Conservation (phyloP, 2,113 vertebrate genomes). For the Nematolebias whitei region DNA sequence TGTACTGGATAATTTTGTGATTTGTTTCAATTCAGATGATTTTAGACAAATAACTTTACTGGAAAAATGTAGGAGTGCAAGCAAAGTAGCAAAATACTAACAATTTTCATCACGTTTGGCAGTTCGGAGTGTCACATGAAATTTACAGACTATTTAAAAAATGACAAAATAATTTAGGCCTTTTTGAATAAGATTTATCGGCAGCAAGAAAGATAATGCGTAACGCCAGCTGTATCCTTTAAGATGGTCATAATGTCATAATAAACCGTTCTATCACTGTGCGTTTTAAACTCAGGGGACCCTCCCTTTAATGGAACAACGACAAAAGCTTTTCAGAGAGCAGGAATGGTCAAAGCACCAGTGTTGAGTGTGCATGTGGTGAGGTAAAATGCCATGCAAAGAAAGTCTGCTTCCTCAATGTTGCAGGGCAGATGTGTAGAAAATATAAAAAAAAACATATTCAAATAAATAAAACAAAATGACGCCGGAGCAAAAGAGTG, state of each 20-base stretch:
- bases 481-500: conserved; percentile 38
- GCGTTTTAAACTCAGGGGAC: conserved; percentile 32
- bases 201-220: neutral
- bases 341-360: conserved; percentile 8
- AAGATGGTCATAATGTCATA: neutral
- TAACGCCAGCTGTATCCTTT: neutral
- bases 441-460: conserved; percentile 31
- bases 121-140: neutral
- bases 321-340: conserved; percentile 28
- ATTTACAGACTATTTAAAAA: neutral
- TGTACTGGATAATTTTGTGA: neutral
- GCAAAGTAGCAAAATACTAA: neutral
- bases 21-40: neutral
- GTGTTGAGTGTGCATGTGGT: conserved; percentile 46
- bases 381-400: conserved; percentile 71
- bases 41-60: neutral
- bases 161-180: conserved; percentile 7
- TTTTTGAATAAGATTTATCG: conserved; percentile 19
- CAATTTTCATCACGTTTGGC: no score
- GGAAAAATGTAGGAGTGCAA: neutral
- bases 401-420: conserved; percentile 54
- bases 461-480: no score
- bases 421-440: conserved; percentile 51
- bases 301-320: conserved; percentile 66
- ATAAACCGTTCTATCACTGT: neutral